Evolutionary conservation across 2,888 invertebrate genomes (phyloP).

Genomic region (Andrena praecox): DNA sequence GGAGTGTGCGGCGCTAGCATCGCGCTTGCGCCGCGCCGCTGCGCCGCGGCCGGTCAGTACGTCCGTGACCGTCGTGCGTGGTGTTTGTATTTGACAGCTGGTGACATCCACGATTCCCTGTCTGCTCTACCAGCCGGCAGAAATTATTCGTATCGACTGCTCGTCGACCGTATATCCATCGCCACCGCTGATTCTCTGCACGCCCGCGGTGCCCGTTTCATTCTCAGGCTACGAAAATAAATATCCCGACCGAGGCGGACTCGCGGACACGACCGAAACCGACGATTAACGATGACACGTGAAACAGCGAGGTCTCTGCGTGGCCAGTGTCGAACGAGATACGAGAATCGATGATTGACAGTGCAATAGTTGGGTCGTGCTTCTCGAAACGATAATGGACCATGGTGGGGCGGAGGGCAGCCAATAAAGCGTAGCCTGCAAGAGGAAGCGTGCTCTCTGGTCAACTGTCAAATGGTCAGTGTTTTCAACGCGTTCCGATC

Average conservation of each 20-base stretch:
- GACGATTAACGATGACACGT: slow-evolving; percentile 50
- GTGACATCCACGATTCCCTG: neutral
- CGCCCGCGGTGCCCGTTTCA: neutral
- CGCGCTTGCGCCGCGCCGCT: slow-evolving; percentile 37
- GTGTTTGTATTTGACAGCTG: neutral
- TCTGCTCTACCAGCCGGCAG: slow-evolving; percentile 11
- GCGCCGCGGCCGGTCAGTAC: slow-evolving; percentile 50
- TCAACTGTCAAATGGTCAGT: slow-evolving; percentile 61
- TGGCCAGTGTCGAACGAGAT: slow-evolving; percentile 16
- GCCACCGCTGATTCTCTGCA: neutral
- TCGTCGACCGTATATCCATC: slow-evolving; percentile 1
- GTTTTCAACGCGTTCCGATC: neutral
- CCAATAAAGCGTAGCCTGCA: slow-evolving; percentile 34
- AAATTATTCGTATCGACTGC: slow-evolving; percentile 10
- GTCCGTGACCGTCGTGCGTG: slow-evolving; percentile 55
- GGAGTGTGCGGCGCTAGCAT: slow-evolving; percentile 33
- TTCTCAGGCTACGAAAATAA: neutral
- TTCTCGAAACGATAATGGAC: slow-evolving; percentile 29
- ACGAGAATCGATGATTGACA: slow-evolving; percentile 29
- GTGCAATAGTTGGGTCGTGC: slow-evolving; percentile 20
- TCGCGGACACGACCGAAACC: neutral
- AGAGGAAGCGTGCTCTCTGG: slow-evolving; percentile 46
- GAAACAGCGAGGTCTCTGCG: slow-evolving; percentile 13
- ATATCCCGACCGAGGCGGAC: neutral
- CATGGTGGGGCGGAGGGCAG: slow-evolving; percentile 19